These are phyloP conservation scores for Nematolebias whitei DNA, from an alignment of 2,113 vertebrate genomes.

Conservation along the genomic window DNA sequence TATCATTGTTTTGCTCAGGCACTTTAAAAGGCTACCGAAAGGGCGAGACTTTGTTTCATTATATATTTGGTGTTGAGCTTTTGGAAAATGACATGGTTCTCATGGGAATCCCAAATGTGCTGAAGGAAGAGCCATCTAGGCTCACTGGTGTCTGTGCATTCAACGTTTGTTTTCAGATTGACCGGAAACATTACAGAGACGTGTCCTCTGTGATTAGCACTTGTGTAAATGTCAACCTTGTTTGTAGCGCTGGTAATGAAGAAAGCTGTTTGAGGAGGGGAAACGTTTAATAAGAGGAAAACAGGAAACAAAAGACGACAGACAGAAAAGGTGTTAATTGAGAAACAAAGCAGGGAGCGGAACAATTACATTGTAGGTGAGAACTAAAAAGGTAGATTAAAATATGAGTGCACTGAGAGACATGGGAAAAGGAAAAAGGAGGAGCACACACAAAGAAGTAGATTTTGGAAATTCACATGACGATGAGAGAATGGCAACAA, in stretches of 20 bases:
- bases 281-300: neutral
- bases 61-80: neutral
- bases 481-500: neutral
- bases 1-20: too few relatives aligned
- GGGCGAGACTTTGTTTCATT: too few relatives aligned
- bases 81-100: neutral
- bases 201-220: conserved; percentile 63
- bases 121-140: conserved; percentile 4
- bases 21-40: too few relatives aligned
- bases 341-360: neutral
- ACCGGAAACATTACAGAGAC: conserved; percentile 57
- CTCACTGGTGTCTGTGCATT: conserved; percentile 18
- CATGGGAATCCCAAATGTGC: too few relatives aligned
- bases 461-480: neutral
- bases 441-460: neutral
- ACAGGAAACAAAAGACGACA: neutral
- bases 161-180: conserved; percentile 20
- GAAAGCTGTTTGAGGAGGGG: conserved; percentile 17
- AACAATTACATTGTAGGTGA: conserved; percentile 3
- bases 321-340: neutral
- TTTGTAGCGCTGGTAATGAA: conserved; percentile 64
- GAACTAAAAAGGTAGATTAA: conserved; percentile 24
- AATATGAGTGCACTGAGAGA: neutral
- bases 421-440: neutral
- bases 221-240: conserved; percentile 71